Evolutionary conservation across 2,797 vertebrate genomes (phyloP), one percentile per base, ranked within the genome.

Genomic region (Spondyliosoma cantharus): DNA sequence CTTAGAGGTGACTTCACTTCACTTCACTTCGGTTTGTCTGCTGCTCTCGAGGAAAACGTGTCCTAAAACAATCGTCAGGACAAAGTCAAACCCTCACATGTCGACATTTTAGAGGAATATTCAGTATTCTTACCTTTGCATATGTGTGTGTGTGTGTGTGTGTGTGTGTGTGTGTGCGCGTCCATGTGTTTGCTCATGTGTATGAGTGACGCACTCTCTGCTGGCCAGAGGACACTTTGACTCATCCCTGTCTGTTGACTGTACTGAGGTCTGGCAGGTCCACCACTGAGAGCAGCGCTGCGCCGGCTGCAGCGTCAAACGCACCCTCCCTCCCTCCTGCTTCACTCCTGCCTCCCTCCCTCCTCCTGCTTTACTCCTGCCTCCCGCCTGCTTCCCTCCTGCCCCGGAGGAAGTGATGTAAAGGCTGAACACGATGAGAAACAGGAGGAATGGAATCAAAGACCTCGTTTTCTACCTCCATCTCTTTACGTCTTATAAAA

Each of bases 141-240:
- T 42, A 32, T 2, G 22, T 63, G 42, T 45, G 0, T 58, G 17
- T 68, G 22, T 73, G 52, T 77, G 50, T 76, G 46, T 49, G 13
- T 50, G 12, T 71, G 59, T 68, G 49, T 57, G 67, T 66, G 57
- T 64, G 25, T 66, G 62, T 46, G 53, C 20, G 62, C 1, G 37
- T 52, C 0, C 8, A 32, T 90, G 83, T 78, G 67, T 71, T 13
- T 49, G 79, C 50, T 71, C 66, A 49, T 83, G 86, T 87, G 84
- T 63, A 56, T 74, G 79, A 87, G 73, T 91, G 91, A 92, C 86
- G 83, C 90, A 93, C 83, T 88, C 81, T 64, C 46, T 78, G 66
- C 78, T 83, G 87, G 86, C 93, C 86, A 86, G 88, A 93, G 91
- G 88, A 89, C 89, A 80, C 85, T 90, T 91, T 92, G 91, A 92